Evolutionary conservation across 2,113 vertebrate species (phyloP), one percentile per base, ranked within the genome.

Genomic region (Propithecus coquereli): DNA sequence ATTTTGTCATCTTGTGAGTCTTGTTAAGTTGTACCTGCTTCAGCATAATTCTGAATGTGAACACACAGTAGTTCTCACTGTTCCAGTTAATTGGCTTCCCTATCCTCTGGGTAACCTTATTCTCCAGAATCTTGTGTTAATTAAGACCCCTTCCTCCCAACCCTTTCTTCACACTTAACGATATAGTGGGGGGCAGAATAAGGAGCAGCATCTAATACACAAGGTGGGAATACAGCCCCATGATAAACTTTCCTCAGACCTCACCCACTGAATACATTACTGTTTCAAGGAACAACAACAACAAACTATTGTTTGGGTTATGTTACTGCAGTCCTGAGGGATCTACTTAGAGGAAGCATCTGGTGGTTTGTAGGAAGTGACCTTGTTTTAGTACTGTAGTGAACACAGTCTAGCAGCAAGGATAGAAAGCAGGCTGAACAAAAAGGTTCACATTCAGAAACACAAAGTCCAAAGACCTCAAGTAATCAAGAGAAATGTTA

Each of bases 31-130:
- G 91, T 43, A 74, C 5, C 70, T 92, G 34, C 17, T 93, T 95
- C 94, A 96, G 11, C 92, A 96, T 92, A 93, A 37, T 74, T 97
- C 88, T 93, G 94, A 93, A 97, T 96, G 88, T 95, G 84, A 97
- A 97, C 87, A 95, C 68, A 96, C 27, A 96, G 10, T 47, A 25
- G 47, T 97, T 87, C 52, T 95, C 93, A 47, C 47, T 92, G 61
- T 63, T 89, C 59, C 94, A 96, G 87, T 73, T 90, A 98, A 94
- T 43, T 96, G 34, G 59, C 94, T 96, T 92, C 84, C 50, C 57
- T 97, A 66, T 90, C 76, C 95, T 94, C 96, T 95, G 96, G 71
- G 77, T 91, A 66, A 98, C 93, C 86, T 94, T 25, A 81, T 84
- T 96, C 95, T 91, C 63, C 73, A 45, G 76, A 71, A 32, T 50